phyloP scores from a whole-genome alignment of 2,113 vertebrate genomes.

The Catharus fuscescens region DNA sequence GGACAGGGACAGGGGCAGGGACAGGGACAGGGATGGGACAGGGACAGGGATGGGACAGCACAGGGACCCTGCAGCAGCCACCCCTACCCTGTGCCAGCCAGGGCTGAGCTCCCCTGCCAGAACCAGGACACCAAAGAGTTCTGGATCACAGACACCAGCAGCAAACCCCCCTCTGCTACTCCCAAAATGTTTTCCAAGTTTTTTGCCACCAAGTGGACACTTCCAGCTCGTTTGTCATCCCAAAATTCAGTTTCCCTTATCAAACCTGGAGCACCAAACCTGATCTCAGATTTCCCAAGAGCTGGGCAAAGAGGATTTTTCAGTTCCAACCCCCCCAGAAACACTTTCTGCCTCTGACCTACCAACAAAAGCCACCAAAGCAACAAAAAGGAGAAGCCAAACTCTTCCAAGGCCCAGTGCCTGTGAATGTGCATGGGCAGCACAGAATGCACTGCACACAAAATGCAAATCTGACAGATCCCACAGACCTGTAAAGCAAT shows the following conservation, averaged over 20 bases:
- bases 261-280: fast-evolving
- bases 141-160: fast-evolving
- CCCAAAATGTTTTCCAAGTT: background rate
- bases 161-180: background rate
- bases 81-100: no score
- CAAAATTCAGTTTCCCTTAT: background rate
- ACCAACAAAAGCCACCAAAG: background rate
- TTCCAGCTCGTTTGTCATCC: fast-evolving
- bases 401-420: fast-evolving
- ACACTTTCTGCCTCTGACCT: fast-evolving
- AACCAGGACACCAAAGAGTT: background rate
- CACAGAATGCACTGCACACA: fast-evolving
- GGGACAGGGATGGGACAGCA: background rate
- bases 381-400: background rate
- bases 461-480: background rate
- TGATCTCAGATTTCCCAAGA: background rate
- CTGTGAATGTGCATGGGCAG: fast-evolving
- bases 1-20: no score
- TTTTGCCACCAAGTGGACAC: fast-evolving
- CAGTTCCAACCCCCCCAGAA: background rate
- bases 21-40: background rate
- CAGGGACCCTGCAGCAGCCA: background rate
- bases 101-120: no score
- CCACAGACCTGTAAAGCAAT: background rate
- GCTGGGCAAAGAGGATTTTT: background rate